Conservation (phyloP, 2,113 vertebrate species). For the Plectropomus leopardus region DNA sequence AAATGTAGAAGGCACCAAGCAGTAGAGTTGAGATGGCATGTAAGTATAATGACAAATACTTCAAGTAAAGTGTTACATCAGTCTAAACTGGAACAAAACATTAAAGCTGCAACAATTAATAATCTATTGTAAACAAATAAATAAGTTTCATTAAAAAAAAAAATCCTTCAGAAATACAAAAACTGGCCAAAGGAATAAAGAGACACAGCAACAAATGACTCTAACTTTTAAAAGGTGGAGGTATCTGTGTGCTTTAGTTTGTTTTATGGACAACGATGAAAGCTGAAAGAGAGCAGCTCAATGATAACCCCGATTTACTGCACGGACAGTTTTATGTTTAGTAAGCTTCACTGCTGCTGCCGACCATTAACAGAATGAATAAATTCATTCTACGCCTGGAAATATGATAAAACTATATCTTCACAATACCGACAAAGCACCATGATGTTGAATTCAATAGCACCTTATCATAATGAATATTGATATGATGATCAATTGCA, state of each 20-base stretch:
- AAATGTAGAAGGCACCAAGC: neutral
- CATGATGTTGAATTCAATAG: conserved; percentile 34
- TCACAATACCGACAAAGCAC: conserved; percentile 30
- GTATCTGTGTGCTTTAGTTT: conserved; percentile 75
- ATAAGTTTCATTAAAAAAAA: conserved; percentile 70
- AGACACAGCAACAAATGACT: conserved; percentile 65
- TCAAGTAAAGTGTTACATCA: conserved; percentile 67
- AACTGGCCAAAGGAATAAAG: conserved; percentile 69
- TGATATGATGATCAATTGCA: neutral
- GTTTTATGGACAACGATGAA: conserved; percentile 22
- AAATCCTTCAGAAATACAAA: conserved; percentile 79
- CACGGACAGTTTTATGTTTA: conserved; percentile 6
- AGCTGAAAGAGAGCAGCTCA: conserved; percentile 21
- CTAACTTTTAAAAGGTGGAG: conserved; percentile 66
- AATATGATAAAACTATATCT: conserved; percentile 35
- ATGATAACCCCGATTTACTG: neutral
- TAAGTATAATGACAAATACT: conserved; percentile 59
- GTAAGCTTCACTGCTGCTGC: conserved; percentile 40
- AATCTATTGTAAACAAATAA: conserved; percentile 80
- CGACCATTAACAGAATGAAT: conserved; percentile 42
- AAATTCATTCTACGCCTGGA: conserved; percentile 21
- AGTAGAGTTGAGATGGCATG: conserved; percentile 7
- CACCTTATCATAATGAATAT: conserved; percentile 37
- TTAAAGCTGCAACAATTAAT: conserved; percentile 67
- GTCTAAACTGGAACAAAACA: conserved; percentile 49